Evolutionary conservation across 1,140 invertebrate genomes (phyloP).

Genomic region (Orius laevigatus): DNA sequence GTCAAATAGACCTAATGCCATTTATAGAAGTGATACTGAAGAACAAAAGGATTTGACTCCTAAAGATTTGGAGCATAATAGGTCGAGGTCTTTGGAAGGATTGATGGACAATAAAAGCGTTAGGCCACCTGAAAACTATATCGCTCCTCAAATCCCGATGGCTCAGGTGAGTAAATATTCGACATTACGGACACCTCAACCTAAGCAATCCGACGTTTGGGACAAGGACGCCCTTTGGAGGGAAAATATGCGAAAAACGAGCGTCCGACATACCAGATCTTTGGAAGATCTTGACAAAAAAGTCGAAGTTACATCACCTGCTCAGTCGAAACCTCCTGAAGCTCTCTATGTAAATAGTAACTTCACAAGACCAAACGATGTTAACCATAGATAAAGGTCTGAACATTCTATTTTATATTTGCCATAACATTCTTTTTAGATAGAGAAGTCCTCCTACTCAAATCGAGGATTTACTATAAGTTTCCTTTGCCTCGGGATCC

Average conservation of each 20-base stretch:
- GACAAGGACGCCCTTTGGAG: slow-evolving; percentile 67
- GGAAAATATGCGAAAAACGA: slow-evolving; percentile 57
- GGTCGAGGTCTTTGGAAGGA: slow-evolving; percentile 44
- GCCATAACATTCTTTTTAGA: slow-evolving; percentile 28
- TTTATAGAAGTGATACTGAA: slow-evolving; percentile 53
- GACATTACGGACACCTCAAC: neutral
- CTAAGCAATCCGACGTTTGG: slow-evolving; percentile 44
- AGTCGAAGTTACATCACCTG: slow-evolving; percentile 8
- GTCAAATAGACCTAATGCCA: slow-evolving; percentile 25
- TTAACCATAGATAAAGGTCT: neutral
- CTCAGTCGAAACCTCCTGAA: slow-evolving; percentile 34
- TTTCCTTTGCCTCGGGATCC: no score
- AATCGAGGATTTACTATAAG: no score
- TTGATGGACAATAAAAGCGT: slow-evolving; percentile 37
- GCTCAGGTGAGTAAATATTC: no score
- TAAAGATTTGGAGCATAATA: slow-evolving; percentile 14
- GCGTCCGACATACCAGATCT: slow-evolving; percentile 59
- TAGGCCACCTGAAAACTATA: neutral
- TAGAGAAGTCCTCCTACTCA: no score
- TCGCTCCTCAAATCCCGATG: no score
- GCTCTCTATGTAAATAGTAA: slow-evolving; percentile 60
- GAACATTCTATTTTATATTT: slow-evolving; percentile 1
- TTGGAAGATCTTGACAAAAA: slow-evolving; percentile 52
- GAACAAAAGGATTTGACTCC: slow-evolving; percentile 61
- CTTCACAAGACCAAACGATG: slow-evolving; percentile 23